Evolutionary conservation across 35 echinoderm and acorn worm species (phyloP).

Genomic region (Apostichopus californicus): DNA sequence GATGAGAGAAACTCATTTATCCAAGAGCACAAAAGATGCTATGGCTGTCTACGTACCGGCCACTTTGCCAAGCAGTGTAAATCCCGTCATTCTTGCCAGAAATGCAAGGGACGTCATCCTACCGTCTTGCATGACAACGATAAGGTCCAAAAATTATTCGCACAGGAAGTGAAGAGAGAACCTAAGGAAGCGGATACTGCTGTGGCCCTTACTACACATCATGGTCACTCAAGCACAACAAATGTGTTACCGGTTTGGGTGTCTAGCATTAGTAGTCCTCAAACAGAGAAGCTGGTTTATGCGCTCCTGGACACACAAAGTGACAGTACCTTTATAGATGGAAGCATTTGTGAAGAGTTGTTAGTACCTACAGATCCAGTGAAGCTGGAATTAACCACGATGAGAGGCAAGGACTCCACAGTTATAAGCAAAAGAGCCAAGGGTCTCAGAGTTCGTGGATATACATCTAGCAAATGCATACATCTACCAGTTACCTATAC

Average conservation of each 20-base stretch:
- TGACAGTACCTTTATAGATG: not conserved
- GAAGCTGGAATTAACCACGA: conserved; percentile 35
- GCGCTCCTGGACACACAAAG: too few species aligned
- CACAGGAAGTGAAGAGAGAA: too few species aligned
- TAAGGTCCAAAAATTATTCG: not conserved
- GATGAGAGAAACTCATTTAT: too few species aligned
- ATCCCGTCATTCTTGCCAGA: not conserved
- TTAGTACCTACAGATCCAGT: conserved; percentile 13
- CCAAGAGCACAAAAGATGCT: too few species aligned
- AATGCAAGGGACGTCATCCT: too few species aligned
- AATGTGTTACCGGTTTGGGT: not conserved
- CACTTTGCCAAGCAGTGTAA: too few species aligned
- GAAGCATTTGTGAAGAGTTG: conserved; percentile 35
- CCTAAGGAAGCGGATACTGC: too few species aligned
- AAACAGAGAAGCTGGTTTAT: not conserved
- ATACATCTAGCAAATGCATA: not conserved
- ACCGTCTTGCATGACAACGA: not conserved
- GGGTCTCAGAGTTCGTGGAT: conserved; percentile 45
- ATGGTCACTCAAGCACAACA: not conserved
- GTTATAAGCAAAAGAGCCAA: not conserved
- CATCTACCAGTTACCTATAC: not conserved
- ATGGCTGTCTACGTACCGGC: too few species aligned
- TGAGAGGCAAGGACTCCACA: not conserved
- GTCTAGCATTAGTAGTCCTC: not conserved
- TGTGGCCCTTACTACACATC: not conserved